These are phyloP conservation scores for Ericerus pela DNA, from an alignment of 1,140 invertebrate genomes.

Conservation along the genomic window DNA sequence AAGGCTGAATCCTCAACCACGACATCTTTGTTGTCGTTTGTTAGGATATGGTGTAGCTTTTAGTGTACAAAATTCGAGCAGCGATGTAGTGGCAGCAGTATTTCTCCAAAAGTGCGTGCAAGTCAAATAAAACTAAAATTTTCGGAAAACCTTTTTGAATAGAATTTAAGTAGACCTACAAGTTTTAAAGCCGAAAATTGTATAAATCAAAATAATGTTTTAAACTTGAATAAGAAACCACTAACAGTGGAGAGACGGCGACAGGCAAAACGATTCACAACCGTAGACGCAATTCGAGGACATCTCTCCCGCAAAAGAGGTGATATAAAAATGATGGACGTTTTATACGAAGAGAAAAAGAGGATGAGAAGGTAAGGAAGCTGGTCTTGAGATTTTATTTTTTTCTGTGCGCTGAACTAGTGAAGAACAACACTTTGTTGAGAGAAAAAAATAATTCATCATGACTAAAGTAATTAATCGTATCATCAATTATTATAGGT, in stretches of 20 bases:
- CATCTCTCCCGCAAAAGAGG: neutral
- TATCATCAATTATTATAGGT: too few relatives aligned
- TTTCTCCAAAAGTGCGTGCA: neutral
- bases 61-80: neutral
- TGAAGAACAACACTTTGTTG: too few relatives aligned
- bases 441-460: too few relatives aligned
- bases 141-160: conserved; percentile 11
- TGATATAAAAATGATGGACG: neutral
- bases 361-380: too few relatives aligned
- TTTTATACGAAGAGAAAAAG: too few relatives aligned
- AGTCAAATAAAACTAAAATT: conserved; percentile 10
- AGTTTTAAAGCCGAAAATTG: conserved; percentile 1
- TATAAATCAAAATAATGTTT: conserved; percentile 12
- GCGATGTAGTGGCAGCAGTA: neutral
- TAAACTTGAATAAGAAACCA: conserved; percentile 6
- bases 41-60: too few relatives aligned
- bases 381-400: too few relatives aligned
- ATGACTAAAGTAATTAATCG: too few relatives aligned
- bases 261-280: neutral
- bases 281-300: neutral
- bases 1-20: too few relatives aligned
- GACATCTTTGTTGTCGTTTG: too few relatives aligned
- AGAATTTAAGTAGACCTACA: conserved; percentile 4
- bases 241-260: neutral
- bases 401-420: too few relatives aligned